These are phyloP conservation scores for Sylvietta virens DNA, from an alignment of 2,113 vertebrate species.

Conservation along the genomic window DNA sequence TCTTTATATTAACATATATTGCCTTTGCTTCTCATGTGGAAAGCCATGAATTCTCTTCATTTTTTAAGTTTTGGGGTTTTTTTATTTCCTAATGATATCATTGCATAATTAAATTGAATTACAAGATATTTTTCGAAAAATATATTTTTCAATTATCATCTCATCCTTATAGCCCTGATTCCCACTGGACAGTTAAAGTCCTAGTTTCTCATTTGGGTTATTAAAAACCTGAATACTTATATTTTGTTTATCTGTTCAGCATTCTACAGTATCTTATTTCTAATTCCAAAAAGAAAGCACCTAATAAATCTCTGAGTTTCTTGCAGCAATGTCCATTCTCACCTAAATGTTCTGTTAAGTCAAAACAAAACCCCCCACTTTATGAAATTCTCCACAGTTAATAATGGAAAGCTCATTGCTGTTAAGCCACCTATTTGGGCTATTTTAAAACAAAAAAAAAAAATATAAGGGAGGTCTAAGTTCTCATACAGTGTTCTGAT, in stretches of 20 bases:
- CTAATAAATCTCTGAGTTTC: neutral
- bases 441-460: neutral
- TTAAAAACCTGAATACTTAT: neutral
- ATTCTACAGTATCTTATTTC: neutral
- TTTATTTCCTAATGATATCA: neutral
- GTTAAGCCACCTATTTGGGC: neutral
- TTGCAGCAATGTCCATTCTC: neutral
- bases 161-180: neutral
- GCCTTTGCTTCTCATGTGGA: neutral
- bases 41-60: neutral
- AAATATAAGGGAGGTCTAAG: neutral
- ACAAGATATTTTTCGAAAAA: neutral
- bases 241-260: neutral
- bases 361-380: neutral
- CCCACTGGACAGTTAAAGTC: neutral
- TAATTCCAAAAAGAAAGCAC: neutral
- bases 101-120: neutral
- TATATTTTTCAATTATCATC: neutral
- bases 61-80: neutral
- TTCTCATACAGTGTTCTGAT: neutral
- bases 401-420: neutral
- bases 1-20: neutral
- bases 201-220: neutral
- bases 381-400: neutral
- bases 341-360: neutral